These are phyloP conservation scores for Petaurus breviceps DNA, from an alignment of 2,113 vertebrate species.

Conservation along the genomic window DNA sequence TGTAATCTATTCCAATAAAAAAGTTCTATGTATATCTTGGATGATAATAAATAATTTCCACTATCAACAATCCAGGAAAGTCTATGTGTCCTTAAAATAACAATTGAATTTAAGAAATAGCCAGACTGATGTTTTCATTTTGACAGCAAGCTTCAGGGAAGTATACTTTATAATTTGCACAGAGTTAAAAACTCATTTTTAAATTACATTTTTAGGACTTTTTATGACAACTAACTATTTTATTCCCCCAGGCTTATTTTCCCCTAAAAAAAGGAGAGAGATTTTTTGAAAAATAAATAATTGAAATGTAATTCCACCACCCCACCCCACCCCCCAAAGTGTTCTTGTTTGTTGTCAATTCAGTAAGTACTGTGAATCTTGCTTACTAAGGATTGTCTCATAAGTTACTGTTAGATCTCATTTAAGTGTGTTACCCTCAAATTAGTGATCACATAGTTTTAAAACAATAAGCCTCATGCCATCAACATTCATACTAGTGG, in stretches of 20 bases:
- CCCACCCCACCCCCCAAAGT: too few relatives aligned
- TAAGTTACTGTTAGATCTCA: slow-evolving; percentile 29
- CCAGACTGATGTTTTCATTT: not conserved
- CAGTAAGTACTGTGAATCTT: slow-evolving; percentile 34
- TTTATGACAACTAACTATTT: slow-evolving; percentile 29
- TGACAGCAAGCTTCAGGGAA: slow-evolving; percentile 31
- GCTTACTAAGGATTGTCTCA: not conserved
- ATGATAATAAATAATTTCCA: not conserved
- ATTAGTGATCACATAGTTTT: slow-evolving; percentile 46
- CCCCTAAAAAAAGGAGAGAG: slow-evolving; percentile 21
- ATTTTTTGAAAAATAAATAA: slow-evolving; percentile 43
- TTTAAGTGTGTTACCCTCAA: not conserved
- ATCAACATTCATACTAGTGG: not conserved
- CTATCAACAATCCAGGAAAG: not conserved
- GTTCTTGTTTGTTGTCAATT: not conserved
- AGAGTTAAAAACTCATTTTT: slow-evolving; percentile 2
- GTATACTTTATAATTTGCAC: not conserved
- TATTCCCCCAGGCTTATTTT: not conserved
- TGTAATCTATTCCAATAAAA: not conserved
- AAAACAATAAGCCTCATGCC: slow-evolving; percentile 39
- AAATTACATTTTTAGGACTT: slow-evolving; percentile 11
- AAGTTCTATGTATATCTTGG: not conserved
- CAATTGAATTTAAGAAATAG: slow-evolving; percentile 54
- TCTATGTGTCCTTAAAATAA: slow-evolving; percentile 17
- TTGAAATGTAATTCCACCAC: not conserved